These are phyloP conservation scores for Barnardius zonarius DNA, from an alignment of 2,113 vertebrate genomes.

Conservation along the genomic window DNA sequence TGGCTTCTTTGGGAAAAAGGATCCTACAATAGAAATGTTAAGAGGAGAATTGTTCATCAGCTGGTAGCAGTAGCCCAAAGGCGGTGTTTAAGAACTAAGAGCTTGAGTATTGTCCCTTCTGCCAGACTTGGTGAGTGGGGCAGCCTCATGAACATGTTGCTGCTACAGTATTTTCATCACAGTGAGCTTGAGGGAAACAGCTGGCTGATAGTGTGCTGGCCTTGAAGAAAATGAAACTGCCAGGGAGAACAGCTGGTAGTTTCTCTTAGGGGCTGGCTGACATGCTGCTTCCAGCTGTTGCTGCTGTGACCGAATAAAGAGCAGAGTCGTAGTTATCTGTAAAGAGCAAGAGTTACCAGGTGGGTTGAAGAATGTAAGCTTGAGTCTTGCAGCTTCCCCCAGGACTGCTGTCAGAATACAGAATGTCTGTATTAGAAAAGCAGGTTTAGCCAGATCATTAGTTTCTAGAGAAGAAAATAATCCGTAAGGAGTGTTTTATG, in stretches of 20 bases:
- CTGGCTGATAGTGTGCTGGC: neutral
- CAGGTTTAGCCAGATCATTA: neutral
- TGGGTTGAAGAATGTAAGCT: neutral
- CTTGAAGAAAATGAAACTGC: neutral
- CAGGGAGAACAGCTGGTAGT: neutral
- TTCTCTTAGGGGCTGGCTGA: neutral
- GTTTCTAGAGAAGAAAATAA: neutral
- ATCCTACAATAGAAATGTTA: neutral
- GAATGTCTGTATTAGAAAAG: neutral
- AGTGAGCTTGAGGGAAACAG: neutral
- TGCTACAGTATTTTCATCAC: neutral
- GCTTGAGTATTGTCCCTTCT: neutral
- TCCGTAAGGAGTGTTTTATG: neutral
- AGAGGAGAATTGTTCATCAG: neutral
- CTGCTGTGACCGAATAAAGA: neutral
- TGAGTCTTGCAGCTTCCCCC: neutral
- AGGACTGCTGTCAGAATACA: neutral
- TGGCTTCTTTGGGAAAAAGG: neutral
- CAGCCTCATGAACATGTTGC: neutral
- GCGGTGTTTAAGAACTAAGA: neutral
- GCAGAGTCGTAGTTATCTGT: fast-evolving
- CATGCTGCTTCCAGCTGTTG: neutral
- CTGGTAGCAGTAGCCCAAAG: neutral
- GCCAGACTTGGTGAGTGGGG: neutral
- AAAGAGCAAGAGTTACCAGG: neutral